Evolutionary conservation across 2,113 vertebrate genomes (phyloP), one percentile per base, ranked within the genome.

Genomic region (Nyctibius bracteatus): DNA sequence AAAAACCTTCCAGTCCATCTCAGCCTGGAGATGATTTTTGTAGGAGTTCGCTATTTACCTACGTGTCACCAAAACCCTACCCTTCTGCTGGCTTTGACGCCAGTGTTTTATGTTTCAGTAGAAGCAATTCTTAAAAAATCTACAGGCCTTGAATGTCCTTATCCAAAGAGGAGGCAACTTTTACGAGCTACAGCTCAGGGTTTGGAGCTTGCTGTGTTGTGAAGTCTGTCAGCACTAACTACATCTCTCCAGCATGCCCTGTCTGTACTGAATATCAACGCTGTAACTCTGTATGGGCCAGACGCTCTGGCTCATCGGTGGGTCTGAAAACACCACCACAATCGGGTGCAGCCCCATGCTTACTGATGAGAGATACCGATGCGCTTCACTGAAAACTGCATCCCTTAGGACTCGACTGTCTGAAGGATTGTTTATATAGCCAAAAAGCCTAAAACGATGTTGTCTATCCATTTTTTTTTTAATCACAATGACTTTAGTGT

Each of bases 241-340:
- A 0, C 77, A 14, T 27, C 58, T 58, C 84, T 81, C 35, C 65
- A 81, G 30, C 43, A 17, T 9, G 47, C 17, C 81, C 68, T 41
- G 52, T 31, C 86, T 78, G 57, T 24, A 59, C 31, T 18, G 91
- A 79, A 39, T 71, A 79, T 28, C 91, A 89, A 1, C 20, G 77
- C 63, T 16, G 21, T 30, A 15, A 47, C 51, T 57, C 21, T 3
- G 71, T 0, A 6, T 0, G 0, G 91, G 27, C 31, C 83, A 66
- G 51, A 37, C 0, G 1, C 66, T 47, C 11, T 0, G 0, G 67
- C 46, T 58, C 72, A 30, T 63, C 25, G 1, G 9, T n/a, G 47
- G 55, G 44, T 68, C 78, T 55, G 70, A 19, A 75, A 92, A 72
- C 23, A 41, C 52, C 70, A 72, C 66, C 35, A 6, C 1, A 7